Percentiles rank a stretch among this genome's conserved stretches.
phyloP scores from a whole-genome alignment of 2,113 vertebrate genomes.

The Microtus pennsylvanicus region DNA sequence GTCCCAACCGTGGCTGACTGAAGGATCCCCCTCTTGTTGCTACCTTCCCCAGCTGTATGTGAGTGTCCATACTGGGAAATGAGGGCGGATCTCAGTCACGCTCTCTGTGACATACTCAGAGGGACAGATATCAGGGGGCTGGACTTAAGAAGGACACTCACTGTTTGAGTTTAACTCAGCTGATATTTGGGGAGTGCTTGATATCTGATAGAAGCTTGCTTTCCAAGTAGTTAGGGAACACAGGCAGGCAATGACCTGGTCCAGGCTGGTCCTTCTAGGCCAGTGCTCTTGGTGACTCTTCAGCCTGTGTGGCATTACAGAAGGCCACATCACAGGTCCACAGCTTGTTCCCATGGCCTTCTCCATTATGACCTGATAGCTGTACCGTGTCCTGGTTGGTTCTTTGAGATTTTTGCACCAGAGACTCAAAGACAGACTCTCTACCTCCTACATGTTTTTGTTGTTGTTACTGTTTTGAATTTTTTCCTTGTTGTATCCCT shows the following conservation, averaged over 20 bases:
- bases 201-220: fast-evolving
- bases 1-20: not conserved
- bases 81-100: fast-evolving
- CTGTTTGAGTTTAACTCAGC: not conserved
- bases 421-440: too few relatives aligned
- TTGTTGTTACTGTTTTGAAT: not conserved
- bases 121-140: fast-evolving
- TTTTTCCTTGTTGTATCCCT: not conserved
- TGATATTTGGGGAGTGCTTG: fast-evolving
- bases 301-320: too few relatives aligned
- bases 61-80: fast-evolving
- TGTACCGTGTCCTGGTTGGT: fast-evolving
- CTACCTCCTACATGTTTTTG: fast-evolving
- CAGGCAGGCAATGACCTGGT: not conserved
- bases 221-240: not conserved
- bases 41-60: too few relatives aligned
- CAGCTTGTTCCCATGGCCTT: not conserved
- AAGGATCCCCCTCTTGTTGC: not conserved
- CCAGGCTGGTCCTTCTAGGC: not conserved
- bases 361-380: fast-evolving
- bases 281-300: too few relatives aligned
- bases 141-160: not conserved
- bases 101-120: fast-evolving
- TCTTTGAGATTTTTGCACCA: fast-evolving
- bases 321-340: not conserved